phyloP scores from a whole-genome alignment of 2,888 invertebrate species.

The Heteropelma amictum region DNA sequence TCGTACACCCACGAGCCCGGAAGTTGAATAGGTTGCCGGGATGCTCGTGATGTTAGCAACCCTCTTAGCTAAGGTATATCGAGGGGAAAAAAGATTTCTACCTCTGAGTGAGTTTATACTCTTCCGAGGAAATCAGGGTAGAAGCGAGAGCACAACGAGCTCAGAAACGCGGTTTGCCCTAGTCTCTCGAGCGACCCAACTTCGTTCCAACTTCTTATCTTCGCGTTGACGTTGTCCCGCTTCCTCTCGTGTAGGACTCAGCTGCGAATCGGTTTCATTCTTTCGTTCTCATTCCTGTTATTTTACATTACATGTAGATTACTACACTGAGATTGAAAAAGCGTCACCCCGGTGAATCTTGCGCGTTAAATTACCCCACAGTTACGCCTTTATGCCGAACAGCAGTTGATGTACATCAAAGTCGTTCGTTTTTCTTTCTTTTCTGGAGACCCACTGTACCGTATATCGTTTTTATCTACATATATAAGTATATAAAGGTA shows the following conservation, averaged over 20 bases:
- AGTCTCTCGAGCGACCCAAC: conserved; percentile 62
- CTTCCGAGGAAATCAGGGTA: conserved; percentile 15
- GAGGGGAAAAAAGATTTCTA: conserved; percentile 13
- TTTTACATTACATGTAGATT: not conserved
- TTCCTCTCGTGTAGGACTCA: conserved; percentile 20
- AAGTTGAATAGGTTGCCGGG: conserved; percentile 26
- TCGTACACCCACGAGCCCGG: conserved; percentile 14
- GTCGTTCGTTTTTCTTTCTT: conserved; percentile 24
- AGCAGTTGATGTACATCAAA: not conserved
- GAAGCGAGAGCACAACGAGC: conserved; percentile 2
- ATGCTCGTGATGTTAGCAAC: conserved; percentile 15
- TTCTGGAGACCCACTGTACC: conserved; percentile 13
- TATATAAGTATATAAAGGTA: not conserved
- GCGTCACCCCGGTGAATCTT: not conserved
- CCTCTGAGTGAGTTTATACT: conserved; percentile 15
- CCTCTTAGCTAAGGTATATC: conserved; percentile 8
- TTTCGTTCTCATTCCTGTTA: conserved; percentile 11
- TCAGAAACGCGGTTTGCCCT: conserved; percentile 22
- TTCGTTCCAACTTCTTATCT: conserved; percentile 17
- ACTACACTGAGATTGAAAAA: not conserved
- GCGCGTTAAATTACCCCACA: not conserved
- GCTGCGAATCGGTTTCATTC: conserved; percentile 32
- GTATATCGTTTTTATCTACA: not conserved
- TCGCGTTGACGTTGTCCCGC: not conserved
- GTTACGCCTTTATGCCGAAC: not conserved